phyloP scores from a whole-genome alignment of 2,888 invertebrate species.

The Xestia ashworthii region DNA sequence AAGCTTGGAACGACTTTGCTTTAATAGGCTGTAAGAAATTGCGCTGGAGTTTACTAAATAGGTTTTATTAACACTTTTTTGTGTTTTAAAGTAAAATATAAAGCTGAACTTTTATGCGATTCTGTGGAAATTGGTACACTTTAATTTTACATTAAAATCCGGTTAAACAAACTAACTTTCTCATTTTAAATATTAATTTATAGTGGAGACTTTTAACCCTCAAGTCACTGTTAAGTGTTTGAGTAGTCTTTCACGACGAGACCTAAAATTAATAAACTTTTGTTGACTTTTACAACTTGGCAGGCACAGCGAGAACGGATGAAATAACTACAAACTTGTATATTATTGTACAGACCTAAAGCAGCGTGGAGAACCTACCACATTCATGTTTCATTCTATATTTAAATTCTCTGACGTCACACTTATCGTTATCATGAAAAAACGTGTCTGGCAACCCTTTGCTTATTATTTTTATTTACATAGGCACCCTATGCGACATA shows the following conservation, averaged over 20 bases:
- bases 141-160: slow-evolving; percentile 33
- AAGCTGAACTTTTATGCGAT: slow-evolving; percentile 28
- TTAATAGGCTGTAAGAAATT: slow-evolving; percentile 65
- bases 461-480: slow-evolving; percentile 52
- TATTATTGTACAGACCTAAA: background rate
- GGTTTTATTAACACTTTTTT: slow-evolving; percentile 49
- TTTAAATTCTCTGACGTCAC: slow-evolving; percentile 43
- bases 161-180: slow-evolving; percentile 37
- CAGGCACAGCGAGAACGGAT: background rate
- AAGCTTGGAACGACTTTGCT: slow-evolving; percentile 52
- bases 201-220: slow-evolving; percentile 45
- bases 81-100: slow-evolving; percentile 9
- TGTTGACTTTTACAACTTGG: slow-evolving; percentile 40
- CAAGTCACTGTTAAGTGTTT: slow-evolving; percentile 43
- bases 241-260: slow-evolving; percentile 23
- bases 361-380: background rate
- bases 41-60: slow-evolving; percentile 44
- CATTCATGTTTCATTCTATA: slow-evolving; percentile 18
- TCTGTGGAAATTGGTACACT: slow-evolving; percentile 24
- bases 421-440: slow-evolving; percentile 15
- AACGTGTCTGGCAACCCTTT: slow-evolving; percentile 22
- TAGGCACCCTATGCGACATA: slow-evolving; percentile 27
- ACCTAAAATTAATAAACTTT: slow-evolving; percentile 57
- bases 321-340: slow-evolving; percentile 30
- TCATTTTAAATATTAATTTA: slow-evolving; percentile 48